Base-by-base conservation (phyloP, 2,888 invertebrate genomes). In the Netelia virgata region DNA sequence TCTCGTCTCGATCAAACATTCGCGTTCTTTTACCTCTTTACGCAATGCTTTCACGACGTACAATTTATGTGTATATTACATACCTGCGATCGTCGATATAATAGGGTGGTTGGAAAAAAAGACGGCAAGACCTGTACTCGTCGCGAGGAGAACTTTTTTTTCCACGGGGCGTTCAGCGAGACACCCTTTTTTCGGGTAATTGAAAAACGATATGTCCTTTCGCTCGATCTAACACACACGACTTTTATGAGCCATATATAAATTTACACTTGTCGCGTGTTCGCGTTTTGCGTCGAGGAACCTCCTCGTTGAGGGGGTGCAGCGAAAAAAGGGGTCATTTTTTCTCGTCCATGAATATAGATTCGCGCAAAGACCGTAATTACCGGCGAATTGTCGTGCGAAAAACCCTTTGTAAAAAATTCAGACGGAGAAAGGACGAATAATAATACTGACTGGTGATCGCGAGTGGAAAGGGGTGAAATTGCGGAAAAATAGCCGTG, bases 131-230 rank as follows among this genome's bases (percentile, higher is more conserved):
- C n/a, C 41, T 23, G 53, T 73, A 53, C 41, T 68, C 78, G 68
- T 74, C 73, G 57, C 80, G 18, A 18, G 16, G 36, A 41, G 23
- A 53, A 66, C 55, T 53, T 66, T 76, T 76, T 76, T 75, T 84
- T 70, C 57, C 53, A 63, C 61, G 23, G 16, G 20, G 41, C 36
- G 73, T 47, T 63, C 20, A 66, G 66, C 23, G 23, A 66, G 23
- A 23, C 75, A 79, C 75, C 80, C 70, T 55, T 83, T 85, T 83
- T 85, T 80, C 63, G 76, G 81, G 85, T 89, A 89, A 90, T 90
- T 90, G 86, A 80, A 90, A 89, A 90, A 85, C 88, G 88, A 90
- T 90, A 87, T 88, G 84, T 86, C 86, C 74, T 73, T 74, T 66
- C 61, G 43, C 66, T 55, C 73, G 16, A 76, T 82, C 23, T n/a